These are phyloP conservation scores for Goniozus legneri DNA, from an alignment of 1,140 invertebrate species.

Conservation along the genomic window DNA sequence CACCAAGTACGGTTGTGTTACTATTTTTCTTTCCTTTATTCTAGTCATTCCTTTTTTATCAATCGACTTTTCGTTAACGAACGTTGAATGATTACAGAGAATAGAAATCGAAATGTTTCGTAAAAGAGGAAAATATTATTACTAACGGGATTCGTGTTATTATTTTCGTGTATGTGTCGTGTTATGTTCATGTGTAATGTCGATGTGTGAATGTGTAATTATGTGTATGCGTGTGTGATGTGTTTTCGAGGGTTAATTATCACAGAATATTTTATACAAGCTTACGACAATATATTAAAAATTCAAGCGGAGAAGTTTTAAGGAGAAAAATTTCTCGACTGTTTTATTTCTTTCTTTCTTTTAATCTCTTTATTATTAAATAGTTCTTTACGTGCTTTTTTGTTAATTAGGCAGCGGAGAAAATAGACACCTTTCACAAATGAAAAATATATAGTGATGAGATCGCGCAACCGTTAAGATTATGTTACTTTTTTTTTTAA, in stretches of 20 bases:
- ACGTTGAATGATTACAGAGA: conserved; percentile 37
- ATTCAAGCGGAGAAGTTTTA: conserved; percentile 47
- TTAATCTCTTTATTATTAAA: no score
- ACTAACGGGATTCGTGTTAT: conserved; percentile 25
- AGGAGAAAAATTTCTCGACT: conserved; percentile 42
- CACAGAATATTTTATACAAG: conserved; percentile 51
- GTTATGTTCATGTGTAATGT: neutral
- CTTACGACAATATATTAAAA: conserved; percentile 49
- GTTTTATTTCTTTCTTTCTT: no score
- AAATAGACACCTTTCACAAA: conserved; percentile 40
- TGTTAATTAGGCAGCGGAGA: conserved; percentile 38
- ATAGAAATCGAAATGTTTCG: conserved; percentile 40
- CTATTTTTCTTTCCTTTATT: no score
- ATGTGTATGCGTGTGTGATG: neutral
- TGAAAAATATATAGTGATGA: conserved; percentile 33
- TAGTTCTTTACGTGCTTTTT: no score
- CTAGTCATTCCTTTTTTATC: conserved; percentile 11
- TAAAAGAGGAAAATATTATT: conserved; percentile 44
- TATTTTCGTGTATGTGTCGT: conserved; percentile 5
- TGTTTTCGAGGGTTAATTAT: conserved; percentile 47
- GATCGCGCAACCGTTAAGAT: conserved; percentile 31
- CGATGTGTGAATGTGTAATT: neutral
- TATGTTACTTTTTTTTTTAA: conserved; percentile 11
- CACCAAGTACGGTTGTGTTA: no score
- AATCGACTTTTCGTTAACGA: conserved; percentile 27